A percentile compares a stretch with the other conserved stretches of the same genome.
Conservation (phyloP, 1,140 invertebrate genomes). For the Dreissena polymorpha region DNA sequence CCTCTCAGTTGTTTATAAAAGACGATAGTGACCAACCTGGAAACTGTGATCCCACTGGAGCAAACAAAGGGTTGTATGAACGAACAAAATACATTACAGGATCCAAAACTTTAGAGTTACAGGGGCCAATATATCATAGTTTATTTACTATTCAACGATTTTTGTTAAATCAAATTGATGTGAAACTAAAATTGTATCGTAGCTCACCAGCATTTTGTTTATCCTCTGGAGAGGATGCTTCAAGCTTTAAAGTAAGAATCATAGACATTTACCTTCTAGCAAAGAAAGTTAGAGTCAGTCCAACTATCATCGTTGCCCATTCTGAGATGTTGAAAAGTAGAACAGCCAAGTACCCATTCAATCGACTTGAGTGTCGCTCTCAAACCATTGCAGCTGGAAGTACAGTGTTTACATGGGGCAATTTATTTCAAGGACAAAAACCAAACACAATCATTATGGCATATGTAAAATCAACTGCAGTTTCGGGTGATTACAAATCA, state of each 20-base stretch:
- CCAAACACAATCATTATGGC: no score
- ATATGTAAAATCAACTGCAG: no score
- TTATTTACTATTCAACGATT: constrained; percentile 38
- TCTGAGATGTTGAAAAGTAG: no score
- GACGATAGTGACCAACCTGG: constrained; percentile 36
- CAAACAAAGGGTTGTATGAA: constrained; percentile 26
- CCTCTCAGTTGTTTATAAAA: constrained; percentile 35
- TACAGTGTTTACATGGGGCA: no score
- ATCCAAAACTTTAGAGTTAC: constrained; percentile 30
- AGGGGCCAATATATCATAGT: constrained; percentile 38
- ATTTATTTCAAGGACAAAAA: no score
- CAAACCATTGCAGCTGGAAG: no score
- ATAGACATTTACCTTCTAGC: constrained; percentile 42
- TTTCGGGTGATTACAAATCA: no score
- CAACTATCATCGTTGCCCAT: no score
- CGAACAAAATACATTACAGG: constrained; percentile 7
- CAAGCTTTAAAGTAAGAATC: constrained; percentile 27
- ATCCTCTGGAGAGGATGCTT: constrained; percentile 4
- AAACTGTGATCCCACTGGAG: not conserved
- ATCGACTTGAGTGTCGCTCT: no score
- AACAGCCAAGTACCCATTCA: no score
- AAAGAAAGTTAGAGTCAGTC: constrained; percentile 21
- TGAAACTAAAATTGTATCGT: constrained; percentile 44
- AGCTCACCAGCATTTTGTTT: constrained; percentile 47
- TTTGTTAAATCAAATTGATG: constrained; percentile 51